Evolutionary conservation across 92 coral and sea anemone species (phyloP).

Genomic region (Anthopleura xanthogrammica): DNA sequence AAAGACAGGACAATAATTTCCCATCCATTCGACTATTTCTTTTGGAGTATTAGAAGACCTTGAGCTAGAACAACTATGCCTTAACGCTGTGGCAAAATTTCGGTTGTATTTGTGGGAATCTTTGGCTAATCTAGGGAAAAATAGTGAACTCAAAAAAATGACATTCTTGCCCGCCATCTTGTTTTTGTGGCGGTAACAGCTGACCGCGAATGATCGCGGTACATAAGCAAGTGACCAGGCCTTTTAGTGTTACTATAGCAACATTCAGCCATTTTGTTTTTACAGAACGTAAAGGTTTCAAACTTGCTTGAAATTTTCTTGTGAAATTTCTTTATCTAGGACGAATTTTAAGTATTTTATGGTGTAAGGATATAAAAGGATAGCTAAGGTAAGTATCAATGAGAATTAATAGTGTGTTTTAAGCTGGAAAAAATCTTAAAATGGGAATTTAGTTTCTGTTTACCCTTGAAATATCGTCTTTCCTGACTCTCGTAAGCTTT

Average conservation of each 20-base stretch:
- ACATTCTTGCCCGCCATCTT: slow-evolving; percentile 46
- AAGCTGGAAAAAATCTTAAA: slow-evolving; percentile 2
- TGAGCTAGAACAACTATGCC: slow-evolving; percentile 9
- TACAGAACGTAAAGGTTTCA: neutral
- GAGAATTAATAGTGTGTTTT: neutral
- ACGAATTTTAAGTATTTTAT: slow-evolving; percentile 1
- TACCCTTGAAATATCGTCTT: neutral
- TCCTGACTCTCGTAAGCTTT: neutral
- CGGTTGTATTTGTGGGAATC: slow-evolving; percentile 39
- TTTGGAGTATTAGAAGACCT: slow-evolving; percentile 29
- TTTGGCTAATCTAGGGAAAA: slow-evolving; percentile 51
- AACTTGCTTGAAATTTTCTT: slow-evolving; percentile 14
- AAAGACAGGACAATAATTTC: slow-evolving; percentile 83
- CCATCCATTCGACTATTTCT: slow-evolving; percentile 70
- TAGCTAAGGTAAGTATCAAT: slow-evolving; percentile 18
- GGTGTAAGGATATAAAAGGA: slow-evolving; percentile 15
- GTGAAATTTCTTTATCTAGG: slow-evolving; percentile 8
- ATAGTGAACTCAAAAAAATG: slow-evolving; percentile 44
- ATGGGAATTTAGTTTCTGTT: slow-evolving; percentile 17
- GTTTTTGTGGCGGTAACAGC: slow-evolving; percentile 3
- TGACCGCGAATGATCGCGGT: neutral
- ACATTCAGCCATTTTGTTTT: slow-evolving; percentile 34
- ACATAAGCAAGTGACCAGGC: slow-evolving; percentile 27
- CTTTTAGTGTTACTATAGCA: slow-evolving; percentile 41
- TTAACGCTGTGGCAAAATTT: slow-evolving; percentile 29